Evolutionary conservation across 2,797 vertebrate species (phyloP), one percentile per base, ranked within the genome.

Genomic region (Tapera naevia): DNA sequence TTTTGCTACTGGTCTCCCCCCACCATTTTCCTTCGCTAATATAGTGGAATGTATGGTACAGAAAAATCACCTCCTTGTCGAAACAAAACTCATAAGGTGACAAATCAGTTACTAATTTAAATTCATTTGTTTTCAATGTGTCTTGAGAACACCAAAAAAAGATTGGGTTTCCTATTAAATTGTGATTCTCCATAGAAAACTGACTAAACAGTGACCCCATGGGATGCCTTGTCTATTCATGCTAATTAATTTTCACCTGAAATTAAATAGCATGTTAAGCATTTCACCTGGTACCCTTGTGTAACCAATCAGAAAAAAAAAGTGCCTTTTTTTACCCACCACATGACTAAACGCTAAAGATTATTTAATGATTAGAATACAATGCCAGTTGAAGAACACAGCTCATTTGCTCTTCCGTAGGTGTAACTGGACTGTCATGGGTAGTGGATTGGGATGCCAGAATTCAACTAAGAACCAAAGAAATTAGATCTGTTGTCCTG

Each of bases 141-240:
- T 50, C 73, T 94, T 90, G 50, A 81, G 71, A 81, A 89, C 53
- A 76, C 43, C 30, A 54, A 48, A 58, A 71, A 89, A 60, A 41
- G 16, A 51, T 21, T 84, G 25, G 4, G 88, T 95, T 94, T 94
- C 62, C 56, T 81, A 21, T 32, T 71, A 21, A 61, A 93, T 61
- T 78, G 65, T 81, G 79, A 69, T 65, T 95, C 56, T 87, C 53
- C 48, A 41, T 8, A 76, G 83, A 95, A 93, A 93, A 87, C 39
- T 84, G 69, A 94, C 50, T 94, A 70, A 94, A 96, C 74, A 97
- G 94, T 94, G 94, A 96, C 92, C 96, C 86, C 88, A 88, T 13
- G 84, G 88, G 84, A 61, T 84, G 76, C n/a, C 62, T 84, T 75
- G 86, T 46, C 80, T 89, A 48, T 17, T 74, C 71, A 41, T 7